Percentiles rank a stretch among this genome's conserved stretches.
phyloP scores from a whole-genome alignment of 2,888 invertebrate species.

The Lumbricus terrestris region DNA sequence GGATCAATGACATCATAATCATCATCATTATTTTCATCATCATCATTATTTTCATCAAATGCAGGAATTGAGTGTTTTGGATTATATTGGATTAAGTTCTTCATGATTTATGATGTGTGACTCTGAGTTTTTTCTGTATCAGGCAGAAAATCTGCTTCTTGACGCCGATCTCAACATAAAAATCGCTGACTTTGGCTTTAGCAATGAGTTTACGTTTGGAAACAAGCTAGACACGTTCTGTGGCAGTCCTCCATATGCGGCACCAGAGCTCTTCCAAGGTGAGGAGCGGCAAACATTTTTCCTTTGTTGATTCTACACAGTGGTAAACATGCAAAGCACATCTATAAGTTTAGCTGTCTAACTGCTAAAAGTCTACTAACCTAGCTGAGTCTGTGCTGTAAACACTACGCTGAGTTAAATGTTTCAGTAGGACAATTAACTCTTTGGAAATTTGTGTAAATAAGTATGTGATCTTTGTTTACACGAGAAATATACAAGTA shows the following conservation, averaged over 20 bases:
- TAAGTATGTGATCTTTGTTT: too few species aligned
- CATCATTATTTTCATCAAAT: neutral
- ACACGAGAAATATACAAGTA: too few species aligned
- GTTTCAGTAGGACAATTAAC: too few species aligned
- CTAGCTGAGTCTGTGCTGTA: too few species aligned
- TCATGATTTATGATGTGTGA: neutral
- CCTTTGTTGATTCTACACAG: neutral
- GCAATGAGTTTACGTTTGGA: slow-evolving; percentile 97
- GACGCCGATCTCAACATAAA: slow-evolving; percentile 99
- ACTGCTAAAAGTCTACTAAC: too few species aligned
- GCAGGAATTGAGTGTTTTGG: neutral
- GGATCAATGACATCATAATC: neutral
- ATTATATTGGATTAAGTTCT: neutral
- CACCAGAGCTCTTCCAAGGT: slow-evolving; percentile 96
- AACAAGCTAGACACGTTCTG: slow-evolving; percentile 99
- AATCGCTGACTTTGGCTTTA: slow-evolving; percentile 99
- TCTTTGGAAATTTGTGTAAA: too few species aligned
- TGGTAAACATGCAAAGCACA: neutral
- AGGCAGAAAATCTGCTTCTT: slow-evolving; percentile 97
- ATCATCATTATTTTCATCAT: neutral
- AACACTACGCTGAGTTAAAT: too few species aligned
- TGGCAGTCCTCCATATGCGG: slow-evolving; percentile 75
- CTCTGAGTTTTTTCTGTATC: slow-evolving; percentile 26
- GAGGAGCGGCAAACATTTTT: neutral
- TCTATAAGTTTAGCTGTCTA: too few species aligned